Evolutionary conservation across 1,140 invertebrate species (phyloP).

Genomic region (Tetramorium simillimum): DNA sequence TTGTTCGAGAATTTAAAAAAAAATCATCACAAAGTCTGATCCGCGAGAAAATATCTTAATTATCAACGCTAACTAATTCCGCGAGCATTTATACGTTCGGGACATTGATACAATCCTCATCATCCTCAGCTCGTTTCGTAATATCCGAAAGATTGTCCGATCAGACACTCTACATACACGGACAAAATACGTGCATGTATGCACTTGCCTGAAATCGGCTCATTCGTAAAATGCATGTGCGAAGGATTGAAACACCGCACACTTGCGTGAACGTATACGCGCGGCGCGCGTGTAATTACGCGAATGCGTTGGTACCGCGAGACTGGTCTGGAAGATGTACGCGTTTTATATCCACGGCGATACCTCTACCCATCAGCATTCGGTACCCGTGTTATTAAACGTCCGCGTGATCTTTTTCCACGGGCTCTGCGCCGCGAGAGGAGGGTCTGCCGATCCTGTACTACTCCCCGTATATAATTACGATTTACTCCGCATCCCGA

Average conservation of each 20-base stretch:
- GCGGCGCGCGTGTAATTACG: conserved; percentile 58
- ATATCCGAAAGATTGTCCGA: conserved; percentile 33
- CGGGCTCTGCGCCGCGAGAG: conserved; percentile 63
- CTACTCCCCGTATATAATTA: conserved; percentile 76
- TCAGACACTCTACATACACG: neutral
- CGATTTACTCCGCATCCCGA: conserved; percentile 75
- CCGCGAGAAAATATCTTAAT: neutral
- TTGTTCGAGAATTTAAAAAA: conserved; percentile 8
- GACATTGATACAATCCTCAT: conserved; percentile 36
- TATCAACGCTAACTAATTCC: conserved; percentile 32
- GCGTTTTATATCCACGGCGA: conserved; percentile 47
- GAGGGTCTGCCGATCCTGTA: conserved; percentile 66
- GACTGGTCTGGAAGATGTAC: conserved; percentile 49
- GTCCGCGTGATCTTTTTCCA: conserved; percentile 71
- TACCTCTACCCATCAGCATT: conserved; percentile 71
- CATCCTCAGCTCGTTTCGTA: conserved; percentile 25
- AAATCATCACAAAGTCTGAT: neutral
- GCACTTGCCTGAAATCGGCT: conserved; percentile 6
- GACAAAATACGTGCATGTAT: neutral
- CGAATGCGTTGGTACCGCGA: conserved; percentile 58
- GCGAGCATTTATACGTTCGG: neutral
- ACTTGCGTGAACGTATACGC: conserved; percentile 30
- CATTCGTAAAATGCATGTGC: conserved; percentile 29
- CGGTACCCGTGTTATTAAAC: conserved; percentile 76
- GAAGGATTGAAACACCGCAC: conserved; percentile 26